Base-by-base conservation (phyloP, 2,888 invertebrate genomes). In the Hyles lineata region DNA sequence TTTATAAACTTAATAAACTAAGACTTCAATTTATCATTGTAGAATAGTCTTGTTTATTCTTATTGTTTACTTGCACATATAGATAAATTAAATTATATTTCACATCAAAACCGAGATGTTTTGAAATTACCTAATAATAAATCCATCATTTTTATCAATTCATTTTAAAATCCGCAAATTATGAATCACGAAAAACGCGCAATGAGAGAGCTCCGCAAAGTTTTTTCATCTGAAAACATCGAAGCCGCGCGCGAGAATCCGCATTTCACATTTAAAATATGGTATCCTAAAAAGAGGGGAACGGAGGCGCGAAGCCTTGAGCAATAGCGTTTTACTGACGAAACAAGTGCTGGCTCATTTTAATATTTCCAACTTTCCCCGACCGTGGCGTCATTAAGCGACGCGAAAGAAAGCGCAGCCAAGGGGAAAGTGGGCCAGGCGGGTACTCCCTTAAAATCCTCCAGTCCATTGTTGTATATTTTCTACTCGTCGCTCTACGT, bases 271-370 rank as follows among this genome's bases (percentile, higher is more conserved):
- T 79, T 80, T 78, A 79, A 82, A 79, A 79, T 78, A 79, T 80
- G 76, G 76, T 76, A 75, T 75, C 75, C 78, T 79, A 62, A 73
- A 69, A 73, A 70, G 52, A 61, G 73, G 62, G 80, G 76, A 82
- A 82, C 82, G 84, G 85, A 90, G 90, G 89, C 90, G 90, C 84
- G 85, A 91, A 88, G 84, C 88, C 89, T 85, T 88, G 88, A 90
- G 89, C 89, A 87, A 89, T 89, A 82, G 89, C 89, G 90, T 88
- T 92, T 93, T 88, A 89, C 89, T 87, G 82, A 85, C 87, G 91
- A 89, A 91, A 91, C 92, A 92, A 93, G 92, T 92, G 90, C 92
- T 92, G 88, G 92, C 91, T 93, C 93, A 92, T 94, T 94, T 94
- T 94, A 94, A 94, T 94, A 93, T 92, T 92, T 89, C 89, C 91